These are phyloP conservation scores for Pocillopora grandis DNA, from an alignment of 92 coral and sea anemone species.

Conservation along the genomic window DNA sequence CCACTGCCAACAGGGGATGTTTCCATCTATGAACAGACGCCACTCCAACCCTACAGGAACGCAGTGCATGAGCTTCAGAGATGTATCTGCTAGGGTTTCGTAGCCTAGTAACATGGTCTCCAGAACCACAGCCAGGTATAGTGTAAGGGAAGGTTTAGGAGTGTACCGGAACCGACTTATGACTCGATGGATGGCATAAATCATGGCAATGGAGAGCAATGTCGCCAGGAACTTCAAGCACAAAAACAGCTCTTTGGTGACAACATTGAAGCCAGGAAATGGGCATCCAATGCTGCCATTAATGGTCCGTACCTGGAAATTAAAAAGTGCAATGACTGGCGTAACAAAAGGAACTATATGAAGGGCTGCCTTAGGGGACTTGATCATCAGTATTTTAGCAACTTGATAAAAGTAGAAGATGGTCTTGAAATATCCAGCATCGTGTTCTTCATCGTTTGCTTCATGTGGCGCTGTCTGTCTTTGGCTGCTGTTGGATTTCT, in stretches of 20 bases:
- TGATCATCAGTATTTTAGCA: conserved; percentile 11
- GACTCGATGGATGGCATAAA: conserved; percentile 18
- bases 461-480: neutral
- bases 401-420: conserved; percentile 37
- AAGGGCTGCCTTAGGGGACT: conserved; percentile 7
- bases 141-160: conserved; percentile 2
- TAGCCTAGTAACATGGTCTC: conserved; percentile 50
- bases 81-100: conserved; percentile 44
- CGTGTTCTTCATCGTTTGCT: neutral
- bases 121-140: conserved; percentile 36
- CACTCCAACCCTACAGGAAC: conserved; percentile 17
- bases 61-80: conserved; percentile 51
- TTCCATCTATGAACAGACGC: conserved; percentile 50
- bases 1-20: conserved; percentile 56
- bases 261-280: conserved; percentile 46
- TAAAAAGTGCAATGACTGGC: conserved; percentile 31
- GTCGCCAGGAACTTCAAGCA: conserved; percentile 32
- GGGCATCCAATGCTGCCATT: conserved; percentile 42
- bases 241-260: conserved; percentile 50
- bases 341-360: conserved; percentile 2
- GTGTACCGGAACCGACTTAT: conserved; percentile 1
- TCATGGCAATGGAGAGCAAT: conserved; percentile 7
- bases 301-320: conserved; percentile 29
- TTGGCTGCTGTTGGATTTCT: neutral
- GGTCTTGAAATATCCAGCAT: conserved; percentile 27